phyloP scores from a whole-genome alignment of 2,888 invertebrate genomes.

The Panopea generosa region DNA sequence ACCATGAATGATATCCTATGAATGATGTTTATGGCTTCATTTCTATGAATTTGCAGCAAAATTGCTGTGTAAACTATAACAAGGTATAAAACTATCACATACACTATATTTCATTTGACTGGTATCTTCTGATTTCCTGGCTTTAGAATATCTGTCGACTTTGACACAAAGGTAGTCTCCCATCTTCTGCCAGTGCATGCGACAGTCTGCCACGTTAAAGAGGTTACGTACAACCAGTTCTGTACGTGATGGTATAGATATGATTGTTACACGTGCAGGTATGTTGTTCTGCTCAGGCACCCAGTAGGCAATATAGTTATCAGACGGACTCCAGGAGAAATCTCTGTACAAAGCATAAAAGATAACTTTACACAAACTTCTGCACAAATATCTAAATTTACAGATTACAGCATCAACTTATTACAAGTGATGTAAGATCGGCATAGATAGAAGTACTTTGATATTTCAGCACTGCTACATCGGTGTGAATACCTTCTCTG shows the following conservation, averaged over 20 bases:
- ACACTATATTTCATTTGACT: conserved; percentile 95
- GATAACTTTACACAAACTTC: no score
- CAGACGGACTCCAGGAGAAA: conserved; percentile 99
- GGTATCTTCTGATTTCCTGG: conserved; percentile 94
- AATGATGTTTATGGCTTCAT: no score
- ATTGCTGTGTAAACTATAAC: no score
- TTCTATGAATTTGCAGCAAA: no score
- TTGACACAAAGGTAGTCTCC: conserved; percentile 99
- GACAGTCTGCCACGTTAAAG: conserved; percentile 99
- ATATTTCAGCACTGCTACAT: no score
- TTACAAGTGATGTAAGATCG: no score
- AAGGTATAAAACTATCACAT: no score
- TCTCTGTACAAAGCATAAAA: conserved; percentile 89
- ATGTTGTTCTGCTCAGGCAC: conserved; percentile 97
- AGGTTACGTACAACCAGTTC: conserved; percentile 94
- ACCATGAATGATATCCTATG: no score
- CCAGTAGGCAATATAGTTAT: conserved; percentile 98
- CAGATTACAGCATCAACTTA: no score
- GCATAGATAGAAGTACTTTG: no score
- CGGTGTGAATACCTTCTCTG: no score
- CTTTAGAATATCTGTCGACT: conserved; percentile 94
- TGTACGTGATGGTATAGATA: conserved; percentile 92
- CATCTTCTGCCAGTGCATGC: conserved; percentile 99
- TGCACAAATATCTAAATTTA: no score
- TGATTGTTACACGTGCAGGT: conserved; percentile 96